A percentile compares a stretch with the other conserved stretches of the same genome.
These are phyloP conservation scores for Trachymyrmex cornetzi DNA, from an alignment of 1,140 invertebrate genomes.

Conservation along the genomic window DNA sequence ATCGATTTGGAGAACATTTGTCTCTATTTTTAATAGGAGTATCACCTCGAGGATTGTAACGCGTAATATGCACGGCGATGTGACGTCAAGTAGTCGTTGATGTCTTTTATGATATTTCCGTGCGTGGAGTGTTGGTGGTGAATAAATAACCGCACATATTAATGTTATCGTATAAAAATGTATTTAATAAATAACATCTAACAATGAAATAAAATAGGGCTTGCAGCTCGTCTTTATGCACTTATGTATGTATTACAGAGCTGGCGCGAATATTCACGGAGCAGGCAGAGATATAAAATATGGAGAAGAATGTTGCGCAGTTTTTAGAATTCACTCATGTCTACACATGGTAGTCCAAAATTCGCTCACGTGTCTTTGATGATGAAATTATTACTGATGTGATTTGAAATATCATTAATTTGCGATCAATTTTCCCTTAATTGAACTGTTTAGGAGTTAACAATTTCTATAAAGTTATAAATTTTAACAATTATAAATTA, in stretches of 20 bases:
- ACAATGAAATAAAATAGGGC: conserved; percentile 83
- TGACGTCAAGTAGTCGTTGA: conserved; percentile 35
- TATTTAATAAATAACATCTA: conserved; percentile 84
- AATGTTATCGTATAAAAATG: conserved; percentile 82
- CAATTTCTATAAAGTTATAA: neutral
- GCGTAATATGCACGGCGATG: neutral
- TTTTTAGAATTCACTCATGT: neutral
- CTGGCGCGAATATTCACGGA: neutral
- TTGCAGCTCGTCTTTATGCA: conserved; percentile 76
- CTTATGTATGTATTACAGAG: conserved; percentile 54
- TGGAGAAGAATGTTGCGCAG: neutral
- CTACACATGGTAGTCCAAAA: neutral
- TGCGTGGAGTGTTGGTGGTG: conserved; percentile 22
- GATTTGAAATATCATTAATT: neutral
- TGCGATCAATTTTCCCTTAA: neutral
- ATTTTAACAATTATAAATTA: no score
- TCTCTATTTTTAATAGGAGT: conserved; percentile 46
- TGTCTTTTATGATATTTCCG: conserved; percentile 15
- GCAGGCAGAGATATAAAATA: neutral
- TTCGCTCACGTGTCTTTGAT: neutral
- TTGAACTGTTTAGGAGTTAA: neutral
- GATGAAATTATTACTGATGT: neutral
- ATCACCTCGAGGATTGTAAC: neutral
- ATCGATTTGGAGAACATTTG: conserved; percentile 38
- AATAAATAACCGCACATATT: conserved; percentile 25